These are phyloP conservation scores for Alcedo quadribrachys DNA, from an alignment of 2,797 vertebrate species.

Conservation along the genomic window DNA sequence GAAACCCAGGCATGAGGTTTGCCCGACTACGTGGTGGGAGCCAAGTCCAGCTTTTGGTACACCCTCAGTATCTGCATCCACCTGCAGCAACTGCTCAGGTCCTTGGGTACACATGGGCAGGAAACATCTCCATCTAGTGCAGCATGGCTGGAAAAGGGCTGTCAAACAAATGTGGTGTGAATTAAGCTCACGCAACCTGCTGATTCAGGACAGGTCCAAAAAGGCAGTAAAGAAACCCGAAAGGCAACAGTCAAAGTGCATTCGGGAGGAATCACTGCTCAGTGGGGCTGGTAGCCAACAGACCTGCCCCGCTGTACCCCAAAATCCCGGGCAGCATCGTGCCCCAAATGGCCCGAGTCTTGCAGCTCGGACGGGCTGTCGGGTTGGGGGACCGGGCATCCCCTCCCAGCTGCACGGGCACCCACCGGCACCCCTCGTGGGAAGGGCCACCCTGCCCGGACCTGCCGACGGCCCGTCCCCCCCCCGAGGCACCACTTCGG, in stretches of 20 bases:
- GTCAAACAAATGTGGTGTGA: rapidly evolving
- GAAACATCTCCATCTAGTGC: not conserved
- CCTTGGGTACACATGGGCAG: not conserved
- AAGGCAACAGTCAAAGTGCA: rapidly evolving
- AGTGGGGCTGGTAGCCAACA: rapidly evolving
- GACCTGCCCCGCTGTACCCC: not conserved
- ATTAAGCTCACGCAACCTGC: not conserved
- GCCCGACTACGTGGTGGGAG: not conserved
- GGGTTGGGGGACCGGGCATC: rapidly evolving
- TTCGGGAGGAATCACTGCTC: not conserved
- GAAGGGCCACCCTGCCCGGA: not conserved
- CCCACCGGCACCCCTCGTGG: not conserved
- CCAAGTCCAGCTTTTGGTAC: not conserved
- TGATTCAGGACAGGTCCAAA: not conserved
- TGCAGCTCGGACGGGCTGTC: not conserved
- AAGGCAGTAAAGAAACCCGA: not conserved
- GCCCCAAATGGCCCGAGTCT: rapidly evolving
- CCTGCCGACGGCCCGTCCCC: not conserved
- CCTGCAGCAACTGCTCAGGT: not conserved
- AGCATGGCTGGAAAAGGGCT: not conserved
- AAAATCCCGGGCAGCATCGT: rapidly evolving
- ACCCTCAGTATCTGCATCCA: not conserved
- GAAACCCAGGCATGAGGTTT: not conserved
- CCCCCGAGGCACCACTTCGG: not conserved
- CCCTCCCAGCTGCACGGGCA: not conserved